Evolutionary conservation across 2,113 vertebrate species (phyloP), one percentile per base, ranked within the genome.

Genomic region (Tupaia tana): DNA sequence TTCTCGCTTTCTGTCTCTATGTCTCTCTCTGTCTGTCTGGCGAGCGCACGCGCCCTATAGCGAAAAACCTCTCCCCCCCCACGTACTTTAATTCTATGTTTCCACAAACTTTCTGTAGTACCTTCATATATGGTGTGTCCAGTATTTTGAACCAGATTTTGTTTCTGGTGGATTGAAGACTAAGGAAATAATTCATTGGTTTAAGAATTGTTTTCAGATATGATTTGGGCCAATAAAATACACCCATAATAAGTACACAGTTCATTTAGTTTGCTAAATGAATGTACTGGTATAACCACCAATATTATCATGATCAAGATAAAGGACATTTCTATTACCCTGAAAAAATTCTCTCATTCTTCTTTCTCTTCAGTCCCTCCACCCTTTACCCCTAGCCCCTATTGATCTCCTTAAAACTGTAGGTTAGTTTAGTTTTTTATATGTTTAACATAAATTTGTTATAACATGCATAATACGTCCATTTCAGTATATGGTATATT

Each of bases 151-250:
- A 75, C 58, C 29, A 80, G 0, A 69, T 93, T 86, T 96, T 92
- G 54, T 78, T 95, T 93, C 52, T 78, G 70, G 5, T 94, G n/a
- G 29, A 74, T 24, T 90, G 31, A 87, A 90, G 70, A 91, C 18
- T 75, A 58, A 89, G 24, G 34, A 89, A 90, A 43, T 63, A 73
- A 79, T 79, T 52, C 18, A 63, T 82, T 67, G 9, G 9, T 67
- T 92, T 52, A 19, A 15, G 73, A 70, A 74, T 54, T 54, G 24
- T 25, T 84, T 89, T 79, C 86, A 89, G 29, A 19, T 92, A 54
- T 94, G 89, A 89, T 91, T 96, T 94, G 25, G 31, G 34, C 25
- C 31, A 56, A 31, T 94, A 77, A 83, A 79, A 73, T 83, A 31
- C 1, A 95, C 43, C 2, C 12, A 85, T 77, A 95, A 66, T 84